phyloP scores from a whole-genome alignment of 2,888 invertebrate species.

The Ochlodes sylvanus region DNA sequence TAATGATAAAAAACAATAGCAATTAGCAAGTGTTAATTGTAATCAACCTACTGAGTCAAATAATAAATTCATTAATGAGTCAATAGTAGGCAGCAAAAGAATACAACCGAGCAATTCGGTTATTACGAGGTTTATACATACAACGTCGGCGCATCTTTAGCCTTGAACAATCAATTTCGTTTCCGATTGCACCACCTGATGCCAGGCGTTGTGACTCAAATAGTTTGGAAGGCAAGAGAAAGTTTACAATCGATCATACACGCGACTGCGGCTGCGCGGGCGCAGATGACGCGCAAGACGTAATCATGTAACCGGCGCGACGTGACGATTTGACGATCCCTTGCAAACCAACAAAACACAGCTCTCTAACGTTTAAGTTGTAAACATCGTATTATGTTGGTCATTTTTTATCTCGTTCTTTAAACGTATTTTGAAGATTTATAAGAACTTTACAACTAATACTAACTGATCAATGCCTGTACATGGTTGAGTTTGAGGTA shows the following conservation, averaged over 20 bases:
- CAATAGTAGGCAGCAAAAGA: background rate
- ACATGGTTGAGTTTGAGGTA: no score
- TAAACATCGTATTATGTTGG: background rate
- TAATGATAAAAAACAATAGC: no score
- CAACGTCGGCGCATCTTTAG: background rate
- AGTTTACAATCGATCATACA: constrained; percentile 59
- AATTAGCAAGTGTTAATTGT: background rate
- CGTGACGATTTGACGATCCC: constrained; percentile 26
- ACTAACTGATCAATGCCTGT: no score
- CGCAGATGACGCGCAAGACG: constrained; percentile 45
- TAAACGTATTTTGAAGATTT: no score
- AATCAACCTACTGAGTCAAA: background rate
- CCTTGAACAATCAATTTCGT: constrained; percentile 39
- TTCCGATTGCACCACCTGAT: constrained; percentile 33
- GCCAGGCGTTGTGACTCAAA: constrained; percentile 36
- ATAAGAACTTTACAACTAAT: no score
- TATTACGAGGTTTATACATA: background rate
- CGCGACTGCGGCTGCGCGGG: constrained; percentile 36
- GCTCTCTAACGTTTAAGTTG: constrained; percentile 13
- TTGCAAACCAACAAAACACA: constrained; percentile 10
- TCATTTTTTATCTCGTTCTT: background rate
- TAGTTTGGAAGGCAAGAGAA: constrained; percentile 57
- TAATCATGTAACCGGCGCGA: constrained; percentile 24
- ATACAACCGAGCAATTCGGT: background rate
- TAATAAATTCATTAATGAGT: background rate